Evolutionary conservation across 2,797 vertebrate species (phyloP).

Genomic region (Macropodus opercularis): DNA sequence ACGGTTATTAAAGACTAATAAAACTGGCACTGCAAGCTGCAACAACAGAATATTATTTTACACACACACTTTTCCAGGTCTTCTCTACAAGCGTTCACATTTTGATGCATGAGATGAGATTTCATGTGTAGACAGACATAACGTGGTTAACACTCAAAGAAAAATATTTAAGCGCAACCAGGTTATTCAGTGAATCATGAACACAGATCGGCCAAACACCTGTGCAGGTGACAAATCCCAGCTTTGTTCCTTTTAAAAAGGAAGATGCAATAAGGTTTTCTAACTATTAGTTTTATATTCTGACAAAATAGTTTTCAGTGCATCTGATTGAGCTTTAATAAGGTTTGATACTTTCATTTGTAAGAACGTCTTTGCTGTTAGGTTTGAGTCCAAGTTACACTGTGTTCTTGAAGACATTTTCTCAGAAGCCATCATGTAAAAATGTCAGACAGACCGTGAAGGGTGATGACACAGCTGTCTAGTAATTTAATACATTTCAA

Average conservation of each 20-base stretch:
- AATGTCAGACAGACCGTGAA: background rate
- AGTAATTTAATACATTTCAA: slow-evolving; percentile 11
- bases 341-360: too few relatives aligned
- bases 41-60: too few relatives aligned
- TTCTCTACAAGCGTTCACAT: too few relatives aligned
- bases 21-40: background rate
- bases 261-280: background rate
- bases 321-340: too few relatives aligned
- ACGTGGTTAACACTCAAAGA: too few relatives aligned
- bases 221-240: background rate
- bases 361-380: too few relatives aligned
- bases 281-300: background rate
- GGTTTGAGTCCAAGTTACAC: background rate
- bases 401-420: background rate
- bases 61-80: too few relatives aligned
- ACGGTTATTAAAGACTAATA: background rate
- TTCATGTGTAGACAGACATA: too few relatives aligned
- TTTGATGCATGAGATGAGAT: too few relatives aligned
- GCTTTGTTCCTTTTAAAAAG: background rate
- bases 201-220: too few relatives aligned
- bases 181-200: background rate
- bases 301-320: too few relatives aligned
- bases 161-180: background rate
- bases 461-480: background rate
- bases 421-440: background rate